Percentiles rank a stretch among this genome's conserved stretches.
phyloP scores from a whole-genome alignment of 2,797 vertebrate species.

The Menidia menidia region DNA sequence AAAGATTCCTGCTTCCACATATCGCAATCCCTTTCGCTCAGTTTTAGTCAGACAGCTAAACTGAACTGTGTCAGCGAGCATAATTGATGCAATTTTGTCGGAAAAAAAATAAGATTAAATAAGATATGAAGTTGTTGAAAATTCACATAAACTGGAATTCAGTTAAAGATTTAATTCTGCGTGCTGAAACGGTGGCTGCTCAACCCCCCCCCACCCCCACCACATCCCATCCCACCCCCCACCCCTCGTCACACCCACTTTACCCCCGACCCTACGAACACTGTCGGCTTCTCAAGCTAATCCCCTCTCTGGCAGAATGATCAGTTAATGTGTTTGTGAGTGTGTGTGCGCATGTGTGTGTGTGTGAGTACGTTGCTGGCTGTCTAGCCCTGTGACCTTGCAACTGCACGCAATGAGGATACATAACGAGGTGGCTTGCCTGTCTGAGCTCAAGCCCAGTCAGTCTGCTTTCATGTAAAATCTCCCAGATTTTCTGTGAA shows the following conservation, averaged over 20 bases:
- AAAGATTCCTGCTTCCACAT: slow-evolving; percentile 25
- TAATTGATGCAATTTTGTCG: no score
- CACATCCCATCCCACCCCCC: no score
- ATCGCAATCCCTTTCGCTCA: slow-evolving; percentile 21
- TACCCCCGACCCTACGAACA: slow-evolving; percentile 66
- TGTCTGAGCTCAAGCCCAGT: slow-evolving; percentile 70
- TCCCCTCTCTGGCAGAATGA: slow-evolving; percentile 75
- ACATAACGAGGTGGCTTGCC: slow-evolving; percentile 64
- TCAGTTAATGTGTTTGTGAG: slow-evolving; percentile 68
- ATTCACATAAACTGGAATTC: slow-evolving; percentile 39
- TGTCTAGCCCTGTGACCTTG: slow-evolving; percentile 80
- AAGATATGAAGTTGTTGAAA: not conserved
- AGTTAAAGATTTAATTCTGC: slow-evolving; percentile 67
- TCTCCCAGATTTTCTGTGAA: slow-evolving; percentile 32
- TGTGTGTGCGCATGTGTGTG: slow-evolving; percentile 35
- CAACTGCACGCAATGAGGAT: slow-evolving; percentile 77
- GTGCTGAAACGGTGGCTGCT: slow-evolving; percentile 52
- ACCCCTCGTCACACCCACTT: slow-evolving; percentile 41
- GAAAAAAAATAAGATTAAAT: slow-evolving; percentile 6
- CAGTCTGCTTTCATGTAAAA: slow-evolving; percentile 58
- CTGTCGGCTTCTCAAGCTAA: slow-evolving; percentile 74
- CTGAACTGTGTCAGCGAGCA: no score
- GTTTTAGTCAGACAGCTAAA: not conserved
- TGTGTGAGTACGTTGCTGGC: slow-evolving; percentile 37
- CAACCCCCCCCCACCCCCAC: slow-evolving; percentile 13